A percentile compares a stretch with the other conserved stretches of the same genome.
phyloP scores from a whole-genome alignment of 2,797 vertebrate species.

The Acanthurus lineatus region DNA sequence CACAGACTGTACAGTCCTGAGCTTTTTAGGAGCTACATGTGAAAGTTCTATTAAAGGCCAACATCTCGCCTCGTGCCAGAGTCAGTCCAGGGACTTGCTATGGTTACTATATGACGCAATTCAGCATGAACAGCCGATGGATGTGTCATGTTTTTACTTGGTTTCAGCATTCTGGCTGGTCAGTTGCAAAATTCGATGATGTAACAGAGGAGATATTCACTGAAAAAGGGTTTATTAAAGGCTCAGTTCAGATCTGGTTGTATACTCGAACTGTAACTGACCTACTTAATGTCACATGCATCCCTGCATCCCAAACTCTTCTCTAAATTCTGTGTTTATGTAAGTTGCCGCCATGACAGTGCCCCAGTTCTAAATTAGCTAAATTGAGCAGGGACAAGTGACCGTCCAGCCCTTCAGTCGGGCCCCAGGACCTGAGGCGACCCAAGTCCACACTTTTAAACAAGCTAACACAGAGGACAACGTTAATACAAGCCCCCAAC shows the following conservation, averaged over 20 bases:
- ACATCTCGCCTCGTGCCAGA: slow-evolving; percentile 9
- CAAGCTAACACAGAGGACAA: slow-evolving; percentile 19
- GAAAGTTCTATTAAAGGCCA: slow-evolving; percentile 27
- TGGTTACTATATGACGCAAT: neutral
- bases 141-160: slow-evolving; percentile 4
- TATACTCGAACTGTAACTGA: neutral
- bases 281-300: slow-evolving; percentile 11
- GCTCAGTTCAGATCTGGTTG: slow-evolving; percentile 2
- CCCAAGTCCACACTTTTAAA: slow-evolving; percentile 19
- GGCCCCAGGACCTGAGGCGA: slow-evolving; percentile 13
- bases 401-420: slow-evolving; percentile 5
- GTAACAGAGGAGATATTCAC: neutral
- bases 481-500: too few species aligned
- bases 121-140: slow-evolving; percentile 13
- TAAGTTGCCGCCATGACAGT: slow-evolving; percentile 38
- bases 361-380: slow-evolving; percentile 40
- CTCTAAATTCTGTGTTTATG: slow-evolving; percentile 19
- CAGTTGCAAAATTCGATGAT: neutral
- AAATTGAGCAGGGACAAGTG: slow-evolving; percentile 15
- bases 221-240: neutral
- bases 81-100: neutral
- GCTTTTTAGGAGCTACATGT: slow-evolving; percentile 38
- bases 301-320: slow-evolving; percentile 16
- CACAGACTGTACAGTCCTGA: slow-evolving; percentile 25
- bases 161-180: neutral